These are phyloP conservation scores for Chloroceryle amazona DNA, from an alignment of 2,797 vertebrate genomes.

Conservation along the genomic window DNA sequence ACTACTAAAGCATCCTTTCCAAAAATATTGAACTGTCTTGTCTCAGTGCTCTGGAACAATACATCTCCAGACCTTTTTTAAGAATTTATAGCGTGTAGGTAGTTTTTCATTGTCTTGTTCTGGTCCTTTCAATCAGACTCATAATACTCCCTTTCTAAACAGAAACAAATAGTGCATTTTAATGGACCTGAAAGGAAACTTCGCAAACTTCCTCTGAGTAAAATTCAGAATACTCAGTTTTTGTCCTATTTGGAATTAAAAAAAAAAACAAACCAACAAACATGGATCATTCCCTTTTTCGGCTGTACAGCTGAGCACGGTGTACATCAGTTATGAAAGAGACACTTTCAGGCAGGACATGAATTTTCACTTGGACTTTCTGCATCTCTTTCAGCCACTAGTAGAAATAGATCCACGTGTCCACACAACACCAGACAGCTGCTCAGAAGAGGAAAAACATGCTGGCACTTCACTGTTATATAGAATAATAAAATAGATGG, in stretches of 20 bases:
- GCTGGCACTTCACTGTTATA: neutral
- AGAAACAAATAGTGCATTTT: neutral
- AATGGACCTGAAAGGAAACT: neutral
- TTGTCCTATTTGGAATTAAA: neutral
- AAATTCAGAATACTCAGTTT: neutral
- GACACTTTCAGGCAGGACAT: neutral
- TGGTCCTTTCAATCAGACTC: neutral
- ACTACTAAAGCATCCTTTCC: neutral
- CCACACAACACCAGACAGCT: neutral
- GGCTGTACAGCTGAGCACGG: rapidly evolving
- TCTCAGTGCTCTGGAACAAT: neutral
- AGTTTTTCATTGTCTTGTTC: neutral
- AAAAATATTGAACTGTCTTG: neutral
- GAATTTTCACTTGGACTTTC: neutral
- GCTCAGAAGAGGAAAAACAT: neutral
- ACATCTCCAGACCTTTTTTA: neutral
- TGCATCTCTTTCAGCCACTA: neutral
- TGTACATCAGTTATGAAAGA: neutral
- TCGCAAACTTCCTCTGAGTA: neutral
- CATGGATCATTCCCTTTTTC: neutral
- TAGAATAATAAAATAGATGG: constrained; percentile 26
- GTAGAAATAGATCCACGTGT: neutral
- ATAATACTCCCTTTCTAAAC: neutral
- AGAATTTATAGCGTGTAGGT: neutral
- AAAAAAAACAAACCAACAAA: neutral